Base-by-base conservation (phyloP, 2,113 vertebrate genomes). In the Todiramphus chloris region DNA sequence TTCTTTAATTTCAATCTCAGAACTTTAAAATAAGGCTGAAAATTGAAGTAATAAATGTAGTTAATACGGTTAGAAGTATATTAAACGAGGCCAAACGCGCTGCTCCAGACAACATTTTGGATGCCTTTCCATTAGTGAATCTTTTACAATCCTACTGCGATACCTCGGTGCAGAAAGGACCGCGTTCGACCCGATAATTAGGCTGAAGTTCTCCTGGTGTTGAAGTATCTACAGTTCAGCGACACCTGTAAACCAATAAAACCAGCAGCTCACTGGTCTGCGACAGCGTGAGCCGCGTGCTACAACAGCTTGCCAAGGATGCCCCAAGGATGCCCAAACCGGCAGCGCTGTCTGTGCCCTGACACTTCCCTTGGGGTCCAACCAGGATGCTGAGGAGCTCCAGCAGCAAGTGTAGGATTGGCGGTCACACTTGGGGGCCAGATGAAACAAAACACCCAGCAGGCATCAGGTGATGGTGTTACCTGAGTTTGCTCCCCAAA, bases 21-120 rank as follows among this genome's bases (percentile, higher is more conserved):
- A 96, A 92, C 37, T 95, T 94, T 55, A 67, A 87, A 94, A 75
- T 20, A 76, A 84, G 63, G 66, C 46, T 78, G 80, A 81, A 95
- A 94, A 96, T 77, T 50, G 92, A 96, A 97, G 95, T 67, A 87
- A 82, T 91, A 78, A 89, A 25, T 35, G 66, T 8, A 58, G 58
- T 89, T 96, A 93, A 92, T 93, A 84, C 2, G 16, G 82, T 56
- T 46, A 66, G 55, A 43, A 70, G 94, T 80, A 87, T 92, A 92
- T 83, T 92, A 91, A 60, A 93, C 39, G 30, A 63, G 46, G 20
- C 58, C 24, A 35, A 51, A 35, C 73, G 27, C 5, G 10, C 31
- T 41, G 37, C 11, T 60, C 50, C 16, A 35, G 25, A 39, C 43
- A 39, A 68, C 60, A 14, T n/a, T 30, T 39, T 63, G 39, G 50